Percentiles rank a stretch among this genome's conserved stretches.
These are phyloP conservation scores for Myzus persicae DNA, from an alignment of 1,140 invertebrate species.

Conservation along the genomic window DNA sequence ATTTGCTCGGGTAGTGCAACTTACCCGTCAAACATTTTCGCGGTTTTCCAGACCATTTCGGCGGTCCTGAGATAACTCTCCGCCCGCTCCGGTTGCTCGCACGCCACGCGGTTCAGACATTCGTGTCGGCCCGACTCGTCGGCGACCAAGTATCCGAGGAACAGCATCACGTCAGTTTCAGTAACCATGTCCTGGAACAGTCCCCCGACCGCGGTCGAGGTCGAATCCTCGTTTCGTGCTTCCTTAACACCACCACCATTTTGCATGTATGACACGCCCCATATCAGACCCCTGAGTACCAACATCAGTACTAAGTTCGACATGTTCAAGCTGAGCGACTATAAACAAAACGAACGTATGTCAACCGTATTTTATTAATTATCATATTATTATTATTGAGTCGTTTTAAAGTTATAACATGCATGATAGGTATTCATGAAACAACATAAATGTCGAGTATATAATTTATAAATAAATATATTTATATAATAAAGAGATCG, in stretches of 20 bases:
- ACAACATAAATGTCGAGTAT: background rate
- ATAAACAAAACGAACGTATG: background rate
- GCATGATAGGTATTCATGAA: background rate
- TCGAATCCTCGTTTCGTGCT: background rate
- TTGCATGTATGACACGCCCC: constrained; percentile 40
- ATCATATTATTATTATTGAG: too few relatives aligned
- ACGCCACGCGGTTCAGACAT: constrained; percentile 41
- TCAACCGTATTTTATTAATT: background rate
- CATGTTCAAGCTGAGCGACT: constrained; percentile 43
- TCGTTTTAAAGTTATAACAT: background rate
- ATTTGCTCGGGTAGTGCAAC: background rate
- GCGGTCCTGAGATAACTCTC: constrained; percentile 17
- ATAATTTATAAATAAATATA: background rate
- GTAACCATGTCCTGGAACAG: background rate
- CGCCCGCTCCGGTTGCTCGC: constrained; percentile 2
- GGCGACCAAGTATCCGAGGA: constrained; percentile 35
- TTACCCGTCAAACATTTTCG: constrained; percentile 37
- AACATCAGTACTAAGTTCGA: constrained; percentile 42
- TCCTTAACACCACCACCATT: background rate
- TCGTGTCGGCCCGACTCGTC: constrained; percentile 22
- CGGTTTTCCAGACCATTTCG: constrained; percentile 40
- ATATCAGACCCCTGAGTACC: constrained; percentile 40
- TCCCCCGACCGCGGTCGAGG: background rate
- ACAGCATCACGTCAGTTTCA: constrained; percentile 28
- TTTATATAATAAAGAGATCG: background rate